Evolutionary conservation across 2,113 vertebrate species (phyloP).

Genomic region (Alethe castanea): DNA sequence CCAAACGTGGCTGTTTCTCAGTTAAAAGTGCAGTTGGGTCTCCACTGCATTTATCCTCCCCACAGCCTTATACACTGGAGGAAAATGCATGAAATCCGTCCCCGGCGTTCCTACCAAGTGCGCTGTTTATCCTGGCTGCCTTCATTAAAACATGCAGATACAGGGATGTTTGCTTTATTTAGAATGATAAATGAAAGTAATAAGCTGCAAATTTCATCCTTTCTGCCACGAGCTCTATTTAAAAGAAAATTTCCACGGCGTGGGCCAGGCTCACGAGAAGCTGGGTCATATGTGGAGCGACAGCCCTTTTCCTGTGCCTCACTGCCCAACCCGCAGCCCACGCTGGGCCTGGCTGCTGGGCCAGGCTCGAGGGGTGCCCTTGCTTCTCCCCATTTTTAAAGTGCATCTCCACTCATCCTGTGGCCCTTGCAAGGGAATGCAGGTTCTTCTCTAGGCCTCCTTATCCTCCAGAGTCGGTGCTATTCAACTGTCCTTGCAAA

Average conservation of each 20-base stretch:
- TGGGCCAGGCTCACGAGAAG: neutral
- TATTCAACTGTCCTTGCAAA: neutral
- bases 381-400: neutral
- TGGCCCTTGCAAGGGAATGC: neutral
- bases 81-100: neutral
- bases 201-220: slow-evolving; percentile 14
- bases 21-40: neutral
- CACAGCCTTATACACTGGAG: neutral
- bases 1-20: neutral
- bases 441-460: neutral
- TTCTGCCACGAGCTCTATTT: slow-evolving; percentile 21
- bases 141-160: neutral
- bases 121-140: neutral
- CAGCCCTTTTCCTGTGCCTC: neutral
- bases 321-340: accelerated
- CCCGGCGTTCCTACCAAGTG: neutral
- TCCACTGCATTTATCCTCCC: neutral
- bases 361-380: neutral
- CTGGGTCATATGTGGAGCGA: neutral
- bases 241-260: neutral
- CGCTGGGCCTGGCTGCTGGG: neutral
- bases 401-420: neutral
- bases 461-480: neutral
- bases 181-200: slow-evolving; percentile 33
- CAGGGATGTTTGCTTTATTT: slow-evolving; percentile 14